Evolutionary conservation across 1,140 invertebrate genomes (phyloP).

Genomic region (Choristoneura fumiferana): DNA sequence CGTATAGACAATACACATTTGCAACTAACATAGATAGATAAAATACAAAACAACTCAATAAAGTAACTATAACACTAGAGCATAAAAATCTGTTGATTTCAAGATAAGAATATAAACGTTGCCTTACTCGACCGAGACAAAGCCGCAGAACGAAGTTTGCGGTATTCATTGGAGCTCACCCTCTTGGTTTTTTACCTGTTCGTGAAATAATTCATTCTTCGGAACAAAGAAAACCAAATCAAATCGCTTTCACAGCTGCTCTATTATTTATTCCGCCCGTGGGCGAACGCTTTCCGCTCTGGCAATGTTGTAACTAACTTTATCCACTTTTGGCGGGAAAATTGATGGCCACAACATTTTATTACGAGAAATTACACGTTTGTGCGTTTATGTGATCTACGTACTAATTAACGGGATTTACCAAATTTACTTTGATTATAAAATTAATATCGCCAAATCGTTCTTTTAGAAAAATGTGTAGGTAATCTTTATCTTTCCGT

Average conservation of each 20-base stretch:
- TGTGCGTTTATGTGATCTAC: not conserved
- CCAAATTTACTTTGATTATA: too few relatives aligned
- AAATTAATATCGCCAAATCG: too few relatives aligned
- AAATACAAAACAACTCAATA: too few relatives aligned
- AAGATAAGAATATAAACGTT: too few relatives aligned
- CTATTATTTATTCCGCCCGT: conserved; percentile 38
- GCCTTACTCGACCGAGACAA: not conserved
- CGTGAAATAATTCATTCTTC: conserved; percentile 14
- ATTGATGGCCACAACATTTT: not conserved
- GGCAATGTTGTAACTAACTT: not conserved
- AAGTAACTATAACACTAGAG: too few relatives aligned
- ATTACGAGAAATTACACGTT: conserved; percentile 3
- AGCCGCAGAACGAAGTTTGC: conserved; percentile 2
- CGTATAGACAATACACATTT: too few relatives aligned
- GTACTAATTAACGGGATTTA: too few relatives aligned
- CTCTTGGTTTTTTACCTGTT: conserved; percentile 13
- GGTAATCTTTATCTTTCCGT: too few relatives aligned
- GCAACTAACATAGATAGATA: too few relatives aligned
- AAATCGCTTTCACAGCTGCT: conserved; percentile 38
- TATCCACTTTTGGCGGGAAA: not conserved
- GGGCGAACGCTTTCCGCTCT: conserved; percentile 7
- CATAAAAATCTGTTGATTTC: too few relatives aligned
- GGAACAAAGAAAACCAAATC: conserved; percentile 41
- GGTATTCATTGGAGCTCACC: conserved; percentile 8
- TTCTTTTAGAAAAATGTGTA: too few relatives aligned